A percentile compares a stretch with the other conserved stretches of the same genome.
Evolutionary conservation across 2,113 vertebrate species (phyloP).

Genomic region (Cettia cetti): DNA sequence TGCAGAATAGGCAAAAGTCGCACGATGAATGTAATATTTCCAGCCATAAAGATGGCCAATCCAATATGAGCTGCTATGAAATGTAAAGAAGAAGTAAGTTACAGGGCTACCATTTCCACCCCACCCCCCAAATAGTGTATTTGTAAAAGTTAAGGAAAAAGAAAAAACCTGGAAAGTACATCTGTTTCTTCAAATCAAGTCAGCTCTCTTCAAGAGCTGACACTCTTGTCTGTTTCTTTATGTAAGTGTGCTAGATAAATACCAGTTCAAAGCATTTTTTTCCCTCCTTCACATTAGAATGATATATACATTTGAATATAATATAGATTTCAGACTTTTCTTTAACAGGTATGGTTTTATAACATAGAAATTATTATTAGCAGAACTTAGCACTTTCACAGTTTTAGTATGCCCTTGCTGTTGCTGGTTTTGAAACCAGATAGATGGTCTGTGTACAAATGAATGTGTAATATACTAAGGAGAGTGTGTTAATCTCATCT

Average conservation of each 20-base stretch:
- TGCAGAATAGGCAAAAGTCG: neutral
- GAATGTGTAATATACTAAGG: neutral
- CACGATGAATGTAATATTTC: neutral
- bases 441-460: neutral
- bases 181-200: neutral
- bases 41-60: neutral
- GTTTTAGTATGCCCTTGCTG: neutral
- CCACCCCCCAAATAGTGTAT: neutral
- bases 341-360: neutral
- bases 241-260: neutral
- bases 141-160: neutral
- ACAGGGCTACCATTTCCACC: fast-evolving
- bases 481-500: neutral
- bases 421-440: neutral
- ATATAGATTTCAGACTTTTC: neutral
- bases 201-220: neutral
- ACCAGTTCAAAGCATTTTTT: neutral
- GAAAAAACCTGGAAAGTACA: neutral
- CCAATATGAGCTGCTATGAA: neutral
- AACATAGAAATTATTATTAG: neutral
- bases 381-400: neutral
- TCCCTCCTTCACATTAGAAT: neutral
- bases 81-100: neutral
- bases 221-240: neutral
- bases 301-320: neutral